Conservation (phyloP, 1,140 invertebrate species). For the Bradynema listronoti region DNA sequence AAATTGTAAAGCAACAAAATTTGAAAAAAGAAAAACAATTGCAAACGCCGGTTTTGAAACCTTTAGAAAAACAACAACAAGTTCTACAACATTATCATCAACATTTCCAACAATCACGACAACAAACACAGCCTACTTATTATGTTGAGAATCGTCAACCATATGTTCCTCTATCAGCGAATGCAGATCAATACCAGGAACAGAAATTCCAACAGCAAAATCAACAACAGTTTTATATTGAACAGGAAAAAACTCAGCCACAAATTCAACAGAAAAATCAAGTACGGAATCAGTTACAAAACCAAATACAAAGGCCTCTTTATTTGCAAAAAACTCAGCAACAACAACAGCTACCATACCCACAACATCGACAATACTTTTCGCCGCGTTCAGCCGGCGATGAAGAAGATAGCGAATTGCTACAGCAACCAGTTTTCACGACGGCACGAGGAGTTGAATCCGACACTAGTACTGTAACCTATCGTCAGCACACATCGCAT, state of each 20-base stretch:
- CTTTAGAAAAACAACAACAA: slow-evolving; percentile 6
- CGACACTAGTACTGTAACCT: too few species aligned
- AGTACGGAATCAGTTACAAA: background rate
- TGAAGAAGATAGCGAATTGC: background rate
- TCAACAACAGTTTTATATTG: slow-evolving; percentile 7
- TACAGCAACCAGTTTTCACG: background rate
- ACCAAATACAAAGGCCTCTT: slow-evolving; percentile 10
- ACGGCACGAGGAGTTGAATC: too few species aligned
- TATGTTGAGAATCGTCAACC: background rate
- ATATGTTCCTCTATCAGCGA: background rate
- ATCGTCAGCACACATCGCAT: too few species aligned
- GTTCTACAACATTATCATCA: background rate
- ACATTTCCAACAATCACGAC: background rate
- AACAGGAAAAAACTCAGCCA: slow-evolving; percentile 10
- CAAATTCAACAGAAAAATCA: slow-evolving; percentile 9
- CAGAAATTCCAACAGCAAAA: background rate
- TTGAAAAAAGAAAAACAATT: too few species aligned
- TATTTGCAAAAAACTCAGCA: slow-evolving; percentile 8
- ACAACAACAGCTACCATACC: background rate
- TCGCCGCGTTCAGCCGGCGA: background rate
- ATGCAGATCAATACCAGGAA: too few species aligned
- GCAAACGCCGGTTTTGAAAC: background rate
- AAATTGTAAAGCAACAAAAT: too few species aligned
- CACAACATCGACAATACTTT: background rate
- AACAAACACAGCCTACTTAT: background rate